Base-by-base conservation (phyloP, 2,113 vertebrate species). In the Sporophila hypoxantha region DNA sequence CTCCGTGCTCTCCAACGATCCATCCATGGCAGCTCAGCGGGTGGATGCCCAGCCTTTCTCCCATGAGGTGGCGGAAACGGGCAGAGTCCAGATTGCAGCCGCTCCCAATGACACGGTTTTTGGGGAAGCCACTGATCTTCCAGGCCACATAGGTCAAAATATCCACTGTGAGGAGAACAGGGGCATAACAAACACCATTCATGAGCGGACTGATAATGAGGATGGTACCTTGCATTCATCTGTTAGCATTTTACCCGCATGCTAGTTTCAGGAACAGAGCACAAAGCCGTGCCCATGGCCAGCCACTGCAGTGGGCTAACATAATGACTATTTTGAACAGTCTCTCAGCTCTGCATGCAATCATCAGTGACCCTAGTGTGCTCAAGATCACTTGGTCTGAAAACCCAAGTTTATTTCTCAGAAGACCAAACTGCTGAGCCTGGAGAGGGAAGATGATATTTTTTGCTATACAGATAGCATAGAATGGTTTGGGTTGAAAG, bases 121-220 rank as follows among this genome's bases (percentile, higher is more conserved):
- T 98, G 74, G 99, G 99, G 95, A 99, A 98, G 30, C 99, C 99
- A 16, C 99, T 99, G 95, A 99, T 98, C 95, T 99, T 99, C 99
- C 99, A 99, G 69, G 99, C 98, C 95, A 99, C 99, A 0, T 99
- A 99, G 91, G 99, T 99, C 96, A 99, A 92, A 95, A 99, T 97
- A 94, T 99, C 99, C 94, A 99, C 99, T 99, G 82, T 13, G 37
- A 68, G 90, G 19, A 88, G 68, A 94, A 88, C n/a, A 85, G 46
- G 27, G 36, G 7, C 34, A 36, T 7, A 61, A 13, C 10, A 86
- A 77, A 21, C 21, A 39, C 18, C 30, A 16, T 27, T 66, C 4
- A 1, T 55, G 4, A 90, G 34, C 34, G 52, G 34, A 65, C 6
- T 70, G 46, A 7, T 55, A 39, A 47, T 20, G 41, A 62, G 27